Base-by-base conservation (phyloP, 92 coral and sea anemone genomes). In the Phenganax subtilis region DNA sequence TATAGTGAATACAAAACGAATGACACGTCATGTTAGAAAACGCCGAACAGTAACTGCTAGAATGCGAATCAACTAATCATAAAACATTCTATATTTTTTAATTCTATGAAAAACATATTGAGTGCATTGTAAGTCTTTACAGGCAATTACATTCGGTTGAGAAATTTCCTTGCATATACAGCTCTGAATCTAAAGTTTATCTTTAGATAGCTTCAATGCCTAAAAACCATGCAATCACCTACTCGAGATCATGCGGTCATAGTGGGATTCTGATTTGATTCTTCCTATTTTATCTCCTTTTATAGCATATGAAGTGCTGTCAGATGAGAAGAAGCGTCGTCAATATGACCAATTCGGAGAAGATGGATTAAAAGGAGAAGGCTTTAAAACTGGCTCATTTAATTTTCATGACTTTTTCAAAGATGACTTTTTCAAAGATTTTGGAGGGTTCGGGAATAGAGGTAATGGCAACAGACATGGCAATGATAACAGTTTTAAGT, bases 301-400 rank as follows among this genome's bases (percentile, higher is more conserved):
- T 80, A 44, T 81, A 93, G 98, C 98, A 69, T 91, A 93, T 80
- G 97, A 93, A 84, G 97, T 93, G 29, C 85, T 93, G 80, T 91
- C 97, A 47, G 98, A 93, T 82, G 97, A 93, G 82, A 91, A 90
- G 67, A 93, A 93, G 72, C 86, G 97, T 66, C 85, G 89, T 15
- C 97, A 91, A n/a, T 93, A 93, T 90, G 98, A 93, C 77, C 97
- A 93, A 87, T 93, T 91, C 88, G 98, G 98, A 17, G 92, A 93
- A 79, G 98, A 93, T 73, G 97, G 97, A 51, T 85, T 93, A 64
- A 93, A 93, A 15, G 85, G 81, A 56, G 87, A 88, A 84, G 97
- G 94, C 10, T 89, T 89, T 72, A 68, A 80, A 28, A 66, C 82
- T 10, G 85, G 82, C 28, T 85, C 83, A 55, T 90, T 90, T 74